Evolutionary conservation across 2,113 vertebrate species (phyloP), one percentile per base, ranked within the genome.

Genomic region (Tragelaphus imberbis): DNA sequence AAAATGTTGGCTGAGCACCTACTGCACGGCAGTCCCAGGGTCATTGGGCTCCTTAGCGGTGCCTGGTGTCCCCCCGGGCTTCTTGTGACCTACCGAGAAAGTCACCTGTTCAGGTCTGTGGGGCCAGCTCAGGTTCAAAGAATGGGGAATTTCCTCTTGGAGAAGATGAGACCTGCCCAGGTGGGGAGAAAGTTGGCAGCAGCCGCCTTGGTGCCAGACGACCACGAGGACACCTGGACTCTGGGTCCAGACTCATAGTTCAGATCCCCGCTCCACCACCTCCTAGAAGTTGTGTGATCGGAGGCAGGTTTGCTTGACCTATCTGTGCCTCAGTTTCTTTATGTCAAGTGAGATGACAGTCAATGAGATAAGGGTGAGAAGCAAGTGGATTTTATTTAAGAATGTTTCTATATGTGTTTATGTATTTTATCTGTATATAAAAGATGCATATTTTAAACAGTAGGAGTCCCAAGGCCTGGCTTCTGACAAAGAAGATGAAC

Each of bases 11-110:
- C 88, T 68, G 21, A 53, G 56, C 2, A 2, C 47, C 40, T 55
- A 2, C 33, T 0, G 8, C 3, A 0, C n/a, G 36, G 28, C 1
- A 0, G 53, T 63, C 15, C 81, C 19, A n/a, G 3, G 36, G 44
- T 14, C 14, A 25, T 11, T 7, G 21, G 93, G 33, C 13, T 49
- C 23, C 10, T 68, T 81, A 77, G 0, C 21, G 44, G 44, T 5
- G 5, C 17, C 59, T 47, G 68, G 53, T 15, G 13, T 40, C 12
- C 44, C 68, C 27, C 25, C 0, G 1, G 47, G 14, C 51, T 61
- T 61, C n/a, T 36, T 59, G 1, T 6, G 14, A 63, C 81, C 15
- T 81, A 6, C 3, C 6, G 0, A 2, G 36, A 19, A 55, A 16
- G 2, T 55, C n/a, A 5, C 33, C 56, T 30, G 36, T 1, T 33